These are phyloP conservation scores for Pheosia tremula DNA, from an alignment of 2,888 invertebrate species.

Conservation along the genomic window DNA sequence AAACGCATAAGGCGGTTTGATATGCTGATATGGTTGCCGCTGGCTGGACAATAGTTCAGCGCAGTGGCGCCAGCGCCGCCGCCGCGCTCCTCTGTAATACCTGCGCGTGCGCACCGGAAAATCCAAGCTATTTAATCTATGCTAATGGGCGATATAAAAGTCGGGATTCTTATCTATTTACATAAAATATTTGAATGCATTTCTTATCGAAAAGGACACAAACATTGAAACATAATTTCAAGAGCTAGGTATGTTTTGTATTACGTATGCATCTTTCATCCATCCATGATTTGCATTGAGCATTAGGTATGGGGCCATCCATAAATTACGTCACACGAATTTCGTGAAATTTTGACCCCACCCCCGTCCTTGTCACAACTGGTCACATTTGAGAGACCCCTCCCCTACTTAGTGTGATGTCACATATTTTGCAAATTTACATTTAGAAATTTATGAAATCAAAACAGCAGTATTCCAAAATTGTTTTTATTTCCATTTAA, in stretches of 20 bases:
- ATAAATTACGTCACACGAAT: too few species aligned
- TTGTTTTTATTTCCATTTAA: too few species aligned
- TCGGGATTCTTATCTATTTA: constrained; percentile 25
- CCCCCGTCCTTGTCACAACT: too few species aligned
- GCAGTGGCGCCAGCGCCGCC: constrained; percentile 34
- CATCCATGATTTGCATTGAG: too few species aligned
- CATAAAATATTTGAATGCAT: constrained; percentile 8
- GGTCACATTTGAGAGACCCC: too few species aligned
- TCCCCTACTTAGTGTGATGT: too few species aligned
- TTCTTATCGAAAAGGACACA: background rate
- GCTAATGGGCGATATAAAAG: constrained; percentile 35
- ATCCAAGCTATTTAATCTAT: constrained; percentile 44
- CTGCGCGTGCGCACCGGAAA: constrained; percentile 52
- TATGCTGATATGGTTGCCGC: constrained; percentile 55
- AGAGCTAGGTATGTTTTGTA: background rate
- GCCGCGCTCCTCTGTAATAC: constrained; percentile 41
- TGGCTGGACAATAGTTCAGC: constrained; percentile 19
- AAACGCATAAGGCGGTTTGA: constrained; percentile 47
- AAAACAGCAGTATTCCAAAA: too few species aligned
- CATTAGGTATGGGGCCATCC: too few species aligned
- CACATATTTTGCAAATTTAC: too few species aligned
- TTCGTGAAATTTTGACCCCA: too few species aligned
- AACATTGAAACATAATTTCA: background rate
- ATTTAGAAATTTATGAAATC: too few species aligned
- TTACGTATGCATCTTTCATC: too few species aligned